A percentile compares a stretch with the other conserved stretches of the same genome.
phyloP scores from a whole-genome alignment of 2,797 vertebrate genomes.

The Channallabes apus region DNA sequence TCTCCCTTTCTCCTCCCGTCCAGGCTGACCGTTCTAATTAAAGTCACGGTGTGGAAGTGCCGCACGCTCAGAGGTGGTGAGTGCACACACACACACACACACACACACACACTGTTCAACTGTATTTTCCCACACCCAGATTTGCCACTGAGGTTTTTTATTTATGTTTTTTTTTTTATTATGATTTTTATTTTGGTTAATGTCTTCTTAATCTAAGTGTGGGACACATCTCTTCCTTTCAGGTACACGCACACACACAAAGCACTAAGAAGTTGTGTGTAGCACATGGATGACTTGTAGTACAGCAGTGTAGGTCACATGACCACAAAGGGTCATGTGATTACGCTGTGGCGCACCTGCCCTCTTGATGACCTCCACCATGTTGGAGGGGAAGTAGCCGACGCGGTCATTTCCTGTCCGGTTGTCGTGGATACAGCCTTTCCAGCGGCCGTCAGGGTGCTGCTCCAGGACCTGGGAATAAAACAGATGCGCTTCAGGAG shows the following conservation, averaged over 20 bases:
- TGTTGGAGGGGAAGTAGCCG: constrained; percentile 93
- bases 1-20: constrained; percentile 32
- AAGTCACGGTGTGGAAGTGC: constrained; percentile 39
- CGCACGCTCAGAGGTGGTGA: constrained; percentile 41
- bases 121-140: constrained; percentile 53
- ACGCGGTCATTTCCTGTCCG: constrained; percentile 92
- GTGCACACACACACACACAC: constrained; percentile 20
- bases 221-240: neutral
- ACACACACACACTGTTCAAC: constrained; percentile 55
- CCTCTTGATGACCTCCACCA: constrained; percentile 94
- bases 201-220: constrained; percentile 3
- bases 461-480: constrained; percentile 89
- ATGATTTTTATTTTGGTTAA: neutral
- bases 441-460: constrained; percentile 94
- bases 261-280: constrained; percentile 34
- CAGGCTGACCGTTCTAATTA: constrained; percentile 41
- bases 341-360: constrained; percentile 80
- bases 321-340: constrained; percentile 51
- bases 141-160: neutral
- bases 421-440: constrained; percentile 99
- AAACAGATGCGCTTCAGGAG: neutral
- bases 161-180: neutral
- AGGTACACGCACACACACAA: neutral
- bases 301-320: constrained; percentile 56
- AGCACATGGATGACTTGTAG: constrained; percentile 49